Conservation (phyloP, 23 tunicate species). For the Clavelina lepadiformis region DNA sequence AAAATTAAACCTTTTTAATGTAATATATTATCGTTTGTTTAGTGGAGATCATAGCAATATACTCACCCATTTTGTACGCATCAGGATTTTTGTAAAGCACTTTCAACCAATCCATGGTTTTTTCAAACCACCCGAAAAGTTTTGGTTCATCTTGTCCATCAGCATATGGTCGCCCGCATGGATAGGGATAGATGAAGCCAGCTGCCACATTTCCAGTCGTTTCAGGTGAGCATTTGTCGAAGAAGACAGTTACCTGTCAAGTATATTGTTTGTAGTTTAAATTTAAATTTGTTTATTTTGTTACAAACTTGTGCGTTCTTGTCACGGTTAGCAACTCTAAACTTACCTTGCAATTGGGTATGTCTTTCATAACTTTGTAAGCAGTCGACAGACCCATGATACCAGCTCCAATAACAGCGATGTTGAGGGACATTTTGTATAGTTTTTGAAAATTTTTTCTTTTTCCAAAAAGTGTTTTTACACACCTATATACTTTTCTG, state of each 20-base stretch:
- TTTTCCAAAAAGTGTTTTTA: too few relatives aligned
- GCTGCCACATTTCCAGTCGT: constrained; percentile 87
- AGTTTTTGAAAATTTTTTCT: too few relatives aligned
- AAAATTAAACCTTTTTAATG: too few relatives aligned
- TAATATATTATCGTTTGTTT: too few relatives aligned
- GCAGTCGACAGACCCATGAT: constrained; percentile 85
- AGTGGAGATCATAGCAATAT: too few relatives aligned
- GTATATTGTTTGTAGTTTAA: too few relatives aligned
- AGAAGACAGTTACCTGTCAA: constrained; percentile 69
- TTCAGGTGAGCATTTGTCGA: constrained; percentile 47
- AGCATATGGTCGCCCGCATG: too few relatives aligned
- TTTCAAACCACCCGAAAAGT: constrained; percentile 49
- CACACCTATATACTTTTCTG: too few relatives aligned
- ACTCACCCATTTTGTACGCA: constrained; percentile 48
- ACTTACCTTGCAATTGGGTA: constrained; percentile 21
- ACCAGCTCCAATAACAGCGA: constrained; percentile 82
- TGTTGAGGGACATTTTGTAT: constrained; percentile 12
- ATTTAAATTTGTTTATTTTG: too few relatives aligned
- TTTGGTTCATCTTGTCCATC: constrained; percentile 14
- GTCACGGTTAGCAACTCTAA: too few relatives aligned
- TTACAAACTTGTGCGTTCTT: too few relatives aligned
- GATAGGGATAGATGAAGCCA: constrained; percentile 61
- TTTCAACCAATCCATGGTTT: constrained; percentile 36
- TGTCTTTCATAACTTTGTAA: constrained; percentile 41
- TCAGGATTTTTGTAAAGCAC: constrained; percentile 20